phyloP scores from a whole-genome alignment of 1,140 invertebrate genomes.

The Zaprionus taronus region DNA sequence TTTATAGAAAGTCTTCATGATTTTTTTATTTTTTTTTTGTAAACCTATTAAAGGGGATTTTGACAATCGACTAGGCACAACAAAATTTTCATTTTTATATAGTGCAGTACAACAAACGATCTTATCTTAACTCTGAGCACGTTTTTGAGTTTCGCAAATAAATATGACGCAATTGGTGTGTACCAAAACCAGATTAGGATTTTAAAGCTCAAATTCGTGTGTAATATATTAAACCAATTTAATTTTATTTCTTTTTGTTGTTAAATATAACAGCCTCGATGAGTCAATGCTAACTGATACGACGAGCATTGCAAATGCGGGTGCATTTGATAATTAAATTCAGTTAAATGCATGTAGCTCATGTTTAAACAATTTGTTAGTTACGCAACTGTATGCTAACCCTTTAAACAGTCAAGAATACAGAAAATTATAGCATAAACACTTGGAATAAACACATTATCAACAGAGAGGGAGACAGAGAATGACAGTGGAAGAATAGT shows the following conservation, averaged over 20 bases:
- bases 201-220: background rate
- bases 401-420: slow-evolving; percentile 10
- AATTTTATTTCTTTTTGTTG: background rate
- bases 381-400: slow-evolving; percentile 17
- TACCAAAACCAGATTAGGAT: background rate
- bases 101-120: background rate
- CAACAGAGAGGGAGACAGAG: slow-evolving; percentile 6
- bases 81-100: background rate
- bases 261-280: background rate
- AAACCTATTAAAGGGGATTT: background rate
- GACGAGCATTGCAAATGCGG: slow-evolving; percentile 7
- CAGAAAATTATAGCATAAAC: slow-evolving; percentile 60
- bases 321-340: slow-evolving; percentile 5
- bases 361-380: slow-evolving; percentile 25
- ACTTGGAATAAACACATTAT: slow-evolving; percentile 71
- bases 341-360: background rate
- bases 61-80: background rate
- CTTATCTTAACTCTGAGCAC: background rate
- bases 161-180: background rate
- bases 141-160: slow-evolving; percentile 1
- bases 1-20: background rate
- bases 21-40: background rate
- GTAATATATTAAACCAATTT: background rate
- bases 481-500: slow-evolving; percentile 14
- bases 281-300: background rate